Percentiles rank a stretch among this genome's conserved stretches.
These are phyloP conservation scores for Morus bassanus DNA, from an alignment of 2,797 vertebrate genomes.

Conservation along the genomic window DNA sequence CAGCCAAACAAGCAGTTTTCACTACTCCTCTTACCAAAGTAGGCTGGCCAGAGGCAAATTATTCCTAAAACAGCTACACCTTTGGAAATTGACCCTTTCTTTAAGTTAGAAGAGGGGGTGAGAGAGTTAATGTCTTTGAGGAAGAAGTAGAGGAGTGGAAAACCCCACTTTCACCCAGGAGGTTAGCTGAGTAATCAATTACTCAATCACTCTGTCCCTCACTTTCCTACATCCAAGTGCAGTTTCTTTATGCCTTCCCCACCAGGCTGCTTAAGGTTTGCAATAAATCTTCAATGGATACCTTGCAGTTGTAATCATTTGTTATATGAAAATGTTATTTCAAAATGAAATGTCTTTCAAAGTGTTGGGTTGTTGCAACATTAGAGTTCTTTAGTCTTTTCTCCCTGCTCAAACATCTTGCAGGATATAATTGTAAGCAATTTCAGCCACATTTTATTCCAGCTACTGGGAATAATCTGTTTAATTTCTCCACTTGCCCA, in stretches of 20 bases:
- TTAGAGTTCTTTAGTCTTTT: not conserved
- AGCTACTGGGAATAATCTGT: not conserved
- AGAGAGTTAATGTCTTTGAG: not conserved
- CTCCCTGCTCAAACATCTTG: not conserved
- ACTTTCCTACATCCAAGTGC: not conserved
- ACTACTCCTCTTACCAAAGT: not conserved
- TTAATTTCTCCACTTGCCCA: not conserved
- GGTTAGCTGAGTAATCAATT: not conserved
- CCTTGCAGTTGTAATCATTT: not conserved
- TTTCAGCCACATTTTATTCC: not conserved
- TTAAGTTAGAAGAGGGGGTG: not conserved
- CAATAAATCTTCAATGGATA: not conserved
- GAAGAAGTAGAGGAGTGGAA: not conserved
- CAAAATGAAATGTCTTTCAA: not conserved
- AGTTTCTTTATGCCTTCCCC: not conserved
- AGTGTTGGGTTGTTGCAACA: not conserved
- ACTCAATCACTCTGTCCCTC: not conserved
- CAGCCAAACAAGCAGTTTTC: not conserved
- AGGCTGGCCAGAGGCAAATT: not conserved
- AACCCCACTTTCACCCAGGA: not conserved
- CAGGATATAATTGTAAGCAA: not conserved
- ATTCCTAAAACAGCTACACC: not conserved
- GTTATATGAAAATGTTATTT: not conserved
- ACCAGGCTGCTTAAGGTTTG: not conserved
- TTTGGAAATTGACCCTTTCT: not conserved